Conservation (phyloP, 1,140 invertebrate species). For the Stegodyphus dumicola region DNA sequence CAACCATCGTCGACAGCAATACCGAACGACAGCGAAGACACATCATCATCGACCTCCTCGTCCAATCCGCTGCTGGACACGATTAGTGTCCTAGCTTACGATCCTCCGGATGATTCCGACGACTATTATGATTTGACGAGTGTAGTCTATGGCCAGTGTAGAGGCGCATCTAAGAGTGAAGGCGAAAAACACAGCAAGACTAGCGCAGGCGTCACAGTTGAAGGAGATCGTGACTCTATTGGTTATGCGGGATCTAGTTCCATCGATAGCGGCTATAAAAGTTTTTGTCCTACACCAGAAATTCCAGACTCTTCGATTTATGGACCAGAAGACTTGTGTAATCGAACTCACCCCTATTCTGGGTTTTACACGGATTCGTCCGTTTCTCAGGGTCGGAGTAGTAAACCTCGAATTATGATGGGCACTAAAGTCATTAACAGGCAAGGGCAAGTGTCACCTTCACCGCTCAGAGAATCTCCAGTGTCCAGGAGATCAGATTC, state of each 20-base stretch:
- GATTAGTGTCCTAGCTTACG: conserved; percentile 65
- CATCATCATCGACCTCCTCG: conserved; percentile 21
- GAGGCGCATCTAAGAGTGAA: conserved; percentile 39
- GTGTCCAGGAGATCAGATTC: conserved; percentile 38
- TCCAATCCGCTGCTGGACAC: conserved; percentile 67
- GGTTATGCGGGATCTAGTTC: conserved; percentile 69
- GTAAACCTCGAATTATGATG: conserved; percentile 68
- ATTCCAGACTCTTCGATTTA: conserved; percentile 65
- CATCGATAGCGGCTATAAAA: conserved; percentile 69
- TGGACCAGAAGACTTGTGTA: conserved; percentile 49
- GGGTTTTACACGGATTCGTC: not conserved
- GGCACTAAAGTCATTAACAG: conserved; percentile 67
- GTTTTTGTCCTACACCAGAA: conserved; percentile 69
- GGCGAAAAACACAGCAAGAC: conserved; percentile 28
- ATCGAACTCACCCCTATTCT: conserved; percentile 9
- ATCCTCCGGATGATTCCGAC: conserved; percentile 65
- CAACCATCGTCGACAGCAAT: not conserved
- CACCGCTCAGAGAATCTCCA: conserved; percentile 11
- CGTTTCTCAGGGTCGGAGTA: conserved; percentile 1
- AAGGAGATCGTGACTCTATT: conserved; percentile 66
- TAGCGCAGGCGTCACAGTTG: conserved; percentile 23
- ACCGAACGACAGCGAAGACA: not conserved
- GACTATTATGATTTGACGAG: conserved; percentile 62
- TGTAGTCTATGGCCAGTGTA: conserved; percentile 51
- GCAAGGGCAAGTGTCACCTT: conserved; percentile 39